phyloP scores from a whole-genome alignment of 2,113 vertebrate genomes.

The Zosterops japonicus region DNA sequence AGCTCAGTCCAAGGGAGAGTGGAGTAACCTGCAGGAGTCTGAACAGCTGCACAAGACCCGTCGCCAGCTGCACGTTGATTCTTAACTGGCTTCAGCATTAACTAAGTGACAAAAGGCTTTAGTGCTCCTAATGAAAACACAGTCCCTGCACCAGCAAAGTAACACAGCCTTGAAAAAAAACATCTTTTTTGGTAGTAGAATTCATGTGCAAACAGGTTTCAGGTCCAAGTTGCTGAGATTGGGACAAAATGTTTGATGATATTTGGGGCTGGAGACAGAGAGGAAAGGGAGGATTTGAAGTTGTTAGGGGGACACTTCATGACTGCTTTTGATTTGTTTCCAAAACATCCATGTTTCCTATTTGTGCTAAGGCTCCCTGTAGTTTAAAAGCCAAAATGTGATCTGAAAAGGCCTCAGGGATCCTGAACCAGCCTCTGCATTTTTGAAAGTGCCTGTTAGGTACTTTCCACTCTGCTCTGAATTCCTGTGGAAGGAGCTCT shows the following conservation, averaged over 20 bases:
- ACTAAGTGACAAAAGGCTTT: conserved; percentile 30
- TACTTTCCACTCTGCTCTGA: neutral
- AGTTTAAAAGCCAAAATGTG: neutral
- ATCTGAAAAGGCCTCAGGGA: neutral
- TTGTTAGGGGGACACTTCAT: neutral
- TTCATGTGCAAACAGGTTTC: neutral
- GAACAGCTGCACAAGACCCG: neutral
- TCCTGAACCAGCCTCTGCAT: neutral
- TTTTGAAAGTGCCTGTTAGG: neutral
- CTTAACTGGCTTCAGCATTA: neutral
- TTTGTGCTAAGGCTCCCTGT: neutral
- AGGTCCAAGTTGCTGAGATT: neutral
- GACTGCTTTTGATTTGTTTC: neutral
- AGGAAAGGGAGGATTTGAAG: neutral
- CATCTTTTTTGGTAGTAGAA: neutral
- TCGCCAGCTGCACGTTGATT: neutral
- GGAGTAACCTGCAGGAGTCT: conserved; percentile 9
- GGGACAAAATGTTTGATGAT: neutral
- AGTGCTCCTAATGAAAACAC: neutral
- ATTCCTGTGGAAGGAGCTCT: neutral
- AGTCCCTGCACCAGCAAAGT: neutral
- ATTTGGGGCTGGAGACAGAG: neutral
- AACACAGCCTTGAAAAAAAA: neutral
- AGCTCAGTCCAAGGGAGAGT: neutral
- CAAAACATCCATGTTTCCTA: neutral